phyloP scores from a whole-genome alignment of 2,888 invertebrate species.

The Pristionchus fissidentatus region DNA sequence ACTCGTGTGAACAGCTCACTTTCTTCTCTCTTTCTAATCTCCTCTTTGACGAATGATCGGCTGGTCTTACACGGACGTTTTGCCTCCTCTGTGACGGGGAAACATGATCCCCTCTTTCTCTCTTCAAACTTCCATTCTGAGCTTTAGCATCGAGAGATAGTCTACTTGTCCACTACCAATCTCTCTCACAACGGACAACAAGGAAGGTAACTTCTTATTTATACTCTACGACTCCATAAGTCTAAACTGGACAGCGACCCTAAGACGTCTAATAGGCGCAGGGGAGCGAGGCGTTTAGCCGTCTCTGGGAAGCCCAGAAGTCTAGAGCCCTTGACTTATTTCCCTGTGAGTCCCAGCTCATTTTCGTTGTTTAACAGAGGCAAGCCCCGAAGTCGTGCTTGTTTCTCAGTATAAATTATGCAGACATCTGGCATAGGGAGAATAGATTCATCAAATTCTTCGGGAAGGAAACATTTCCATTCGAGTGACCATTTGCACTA shows the following conservation, averaged over 20 bases:
- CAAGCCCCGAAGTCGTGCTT: too few species aligned
- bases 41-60: slow-evolving; percentile 1
- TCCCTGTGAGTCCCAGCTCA: too few species aligned
- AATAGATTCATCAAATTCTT: too few species aligned
- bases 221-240: too few species aligned
- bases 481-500: slow-evolving; percentile 11
- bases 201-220: not conserved
- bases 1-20: not conserved
- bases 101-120: slow-evolving; percentile 24
- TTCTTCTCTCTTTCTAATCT: slow-evolving; percentile 21
- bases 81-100: not conserved
- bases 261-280: too few species aligned
- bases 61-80: slow-evolving; percentile 1
- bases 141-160: not conserved
- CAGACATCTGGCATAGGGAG: too few species aligned
- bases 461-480: not conserved
- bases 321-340: too few species aligned
- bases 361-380: too few species aligned
- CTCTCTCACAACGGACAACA: not conserved
- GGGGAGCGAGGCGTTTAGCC: too few species aligned
- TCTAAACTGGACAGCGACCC: too few species aligned
- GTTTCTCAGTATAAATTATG: too few species aligned
- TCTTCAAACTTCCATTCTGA: not conserved
- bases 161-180: not conserved
- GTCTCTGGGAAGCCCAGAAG: too few species aligned